Conservation (phyloP, 2,888 invertebrate species). For the Pyralis farinalis region DNA sequence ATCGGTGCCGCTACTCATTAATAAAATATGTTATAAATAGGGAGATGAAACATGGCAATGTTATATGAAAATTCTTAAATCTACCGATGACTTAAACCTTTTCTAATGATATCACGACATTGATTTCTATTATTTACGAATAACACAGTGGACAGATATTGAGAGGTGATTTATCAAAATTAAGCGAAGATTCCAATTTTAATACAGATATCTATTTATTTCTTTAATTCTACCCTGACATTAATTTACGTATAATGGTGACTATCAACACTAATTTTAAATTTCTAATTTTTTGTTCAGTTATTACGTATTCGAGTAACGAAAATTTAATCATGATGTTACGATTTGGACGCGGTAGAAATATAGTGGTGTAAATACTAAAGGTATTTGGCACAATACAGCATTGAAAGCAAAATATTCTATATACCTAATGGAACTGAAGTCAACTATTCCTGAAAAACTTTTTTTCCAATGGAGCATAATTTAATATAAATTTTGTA, state of each 20-base stretch:
- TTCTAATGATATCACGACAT: slow-evolving; percentile 66
- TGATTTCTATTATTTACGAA: slow-evolving; percentile 40
- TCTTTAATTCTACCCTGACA: slow-evolving; percentile 87
- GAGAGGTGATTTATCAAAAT: slow-evolving; percentile 64
- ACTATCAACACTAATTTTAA: slow-evolving; percentile 73
- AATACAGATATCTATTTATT: slow-evolving; percentile 63
- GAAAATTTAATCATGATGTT: slow-evolving; percentile 30
- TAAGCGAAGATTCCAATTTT: slow-evolving; percentile 63
- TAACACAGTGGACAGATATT: slow-evolving; percentile 71
- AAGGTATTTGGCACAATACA: slow-evolving; percentile 71
- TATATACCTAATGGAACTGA: slow-evolving; percentile 13
- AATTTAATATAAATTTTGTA: slow-evolving; percentile 22
- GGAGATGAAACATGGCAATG: slow-evolving; percentile 9
- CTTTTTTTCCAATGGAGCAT: slow-evolving; percentile 24
- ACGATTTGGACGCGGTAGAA: slow-evolving; percentile 34
- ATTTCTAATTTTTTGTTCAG: slow-evolving; percentile 64
- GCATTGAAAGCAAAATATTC: slow-evolving; percentile 51
- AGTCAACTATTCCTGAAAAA: slow-evolving; percentile 17
- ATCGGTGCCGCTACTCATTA: neutral
- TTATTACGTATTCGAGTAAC: slow-evolving; percentile 58
- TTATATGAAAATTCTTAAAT: slow-evolving; percentile 27
- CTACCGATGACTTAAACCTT: slow-evolving; percentile 44
- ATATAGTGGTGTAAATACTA: slow-evolving; percentile 30
- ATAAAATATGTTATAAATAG: slow-evolving; percentile 12
- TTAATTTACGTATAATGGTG: slow-evolving; percentile 94